These are phyloP conservation scores for Pholis gunnellus DNA, from an alignment of 2,113 vertebrate genomes.

Conservation along the genomic window DNA sequence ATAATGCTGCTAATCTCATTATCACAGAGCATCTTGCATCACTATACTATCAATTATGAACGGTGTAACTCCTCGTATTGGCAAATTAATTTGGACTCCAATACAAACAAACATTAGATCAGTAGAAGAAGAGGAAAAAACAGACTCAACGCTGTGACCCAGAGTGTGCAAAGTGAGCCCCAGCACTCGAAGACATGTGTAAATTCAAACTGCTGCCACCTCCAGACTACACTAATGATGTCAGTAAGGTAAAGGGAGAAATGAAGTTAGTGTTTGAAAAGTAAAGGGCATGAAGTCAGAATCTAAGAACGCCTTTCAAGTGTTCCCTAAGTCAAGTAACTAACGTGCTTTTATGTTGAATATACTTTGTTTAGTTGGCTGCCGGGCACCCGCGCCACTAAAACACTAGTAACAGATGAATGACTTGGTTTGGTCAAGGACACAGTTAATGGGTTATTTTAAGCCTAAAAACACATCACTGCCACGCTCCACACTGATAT, in stretches of 20 bases:
- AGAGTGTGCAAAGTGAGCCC: neutral
- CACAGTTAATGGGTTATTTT: slow-evolving; percentile 76
- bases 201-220: slow-evolving; percentile 2
- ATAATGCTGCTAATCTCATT: neutral
- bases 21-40: neutral
- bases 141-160: slow-evolving; percentile 6
- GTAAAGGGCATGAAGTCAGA: slow-evolving; percentile 22
- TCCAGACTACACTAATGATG: slow-evolving; percentile 20
- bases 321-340: slow-evolving; percentile 34
- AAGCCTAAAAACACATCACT: slow-evolving; percentile 72
- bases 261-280: slow-evolving; percentile 36
- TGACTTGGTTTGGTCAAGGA: slow-evolving; percentile 76
- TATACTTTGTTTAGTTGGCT: slow-evolving; percentile 48
- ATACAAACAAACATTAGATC: neutral
- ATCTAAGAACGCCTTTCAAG: slow-evolving; percentile 35
- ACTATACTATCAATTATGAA: neutral
- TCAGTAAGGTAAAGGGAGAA: slow-evolving; percentile 23
- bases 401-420: slow-evolving; percentile 66
- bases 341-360: slow-evolving; percentile 49
- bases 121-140: neutral
- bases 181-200: neutral
- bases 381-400: slow-evolving; percentile 18
- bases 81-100: neutral
- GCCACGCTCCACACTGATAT: slow-evolving; percentile 40
- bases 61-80: neutral